Evolutionary conservation across 2,113 vertebrate genomes (phyloP), one percentile per base, ranked within the genome.

Genomic region (Pelvicachromis taeniatus): DNA sequence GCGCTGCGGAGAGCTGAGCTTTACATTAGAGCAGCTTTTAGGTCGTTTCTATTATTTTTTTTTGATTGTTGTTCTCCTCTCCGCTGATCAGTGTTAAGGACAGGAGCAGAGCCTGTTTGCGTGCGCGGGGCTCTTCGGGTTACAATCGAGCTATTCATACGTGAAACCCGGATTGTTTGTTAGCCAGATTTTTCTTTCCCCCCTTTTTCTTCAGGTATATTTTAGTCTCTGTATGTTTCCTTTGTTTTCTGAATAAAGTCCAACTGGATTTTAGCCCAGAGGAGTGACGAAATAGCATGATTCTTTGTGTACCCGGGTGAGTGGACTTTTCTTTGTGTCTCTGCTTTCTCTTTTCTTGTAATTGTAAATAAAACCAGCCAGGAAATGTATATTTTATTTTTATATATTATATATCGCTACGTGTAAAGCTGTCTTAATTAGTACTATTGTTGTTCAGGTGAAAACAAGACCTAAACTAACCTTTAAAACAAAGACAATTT

Each of bases 221-320:
- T 9, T 14, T 21, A 2, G 12, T 75, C 4, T 16, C 8, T 53
- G 3, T 23, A 13, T 6, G 70, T 59, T 54, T 33, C 58, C 13
- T 4, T 53, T 81, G 13, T 54, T 82, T 75, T 45, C 14, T 31
- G 33, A 75, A 59, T 56, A 82, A 61, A 33, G 7, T 2, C 21
- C 6, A 21, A 75, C n/a, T 1, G 89, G 85, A 86, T 89, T 88
- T 68, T 12, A 70, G 3, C 16, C 26, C 13, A 4, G 16, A 63
- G 77, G 89, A 88, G 59, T 87, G 48, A 73, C 75, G 14, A 68
- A 86, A 91, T 89, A 94, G 89, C 73, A 96, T 97, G 96, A 96
- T 97, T 94, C 95, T 97, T 85, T 97, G 96, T 91, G 96, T 96
- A 29, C 94, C 95, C 84, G 87, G 96, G 96, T 97, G 92, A 96